A percentile compares a stretch with the other conserved stretches of the same genome.
phyloP scores from a whole-genome alignment of 2,113 vertebrate genomes.

The Siniperca chuatsi region DNA sequence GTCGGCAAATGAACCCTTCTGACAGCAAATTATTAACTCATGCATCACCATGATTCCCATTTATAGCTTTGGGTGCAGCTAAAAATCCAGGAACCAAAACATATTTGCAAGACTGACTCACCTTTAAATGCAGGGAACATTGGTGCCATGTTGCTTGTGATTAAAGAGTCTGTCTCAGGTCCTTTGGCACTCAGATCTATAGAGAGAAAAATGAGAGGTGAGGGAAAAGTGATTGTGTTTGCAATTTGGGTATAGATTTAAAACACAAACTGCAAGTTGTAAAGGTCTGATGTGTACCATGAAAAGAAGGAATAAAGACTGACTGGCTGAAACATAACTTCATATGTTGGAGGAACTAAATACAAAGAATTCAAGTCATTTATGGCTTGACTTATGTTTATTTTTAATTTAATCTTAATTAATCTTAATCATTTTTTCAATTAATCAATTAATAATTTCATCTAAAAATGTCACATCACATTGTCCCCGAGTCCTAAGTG shows the following conservation, averaged over 20 bases:
- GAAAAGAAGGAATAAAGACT: not conserved
- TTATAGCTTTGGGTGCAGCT: not conserved
- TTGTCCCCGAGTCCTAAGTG: not conserved
- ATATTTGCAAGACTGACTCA: slow-evolving; percentile 44
- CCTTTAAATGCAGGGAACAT: slow-evolving; percentile 84
- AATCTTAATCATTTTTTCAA: not conserved
- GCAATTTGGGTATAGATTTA: not conserved
- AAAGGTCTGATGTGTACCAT: not conserved
- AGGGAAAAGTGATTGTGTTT: not conserved
- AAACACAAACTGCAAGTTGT: slow-evolving; percentile 8
- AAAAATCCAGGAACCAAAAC: not conserved
- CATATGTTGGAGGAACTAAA: not conserved
- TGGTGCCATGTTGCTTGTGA: slow-evolving; percentile 84
- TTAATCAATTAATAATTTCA: not conserved
- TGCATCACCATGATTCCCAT: not conserved
- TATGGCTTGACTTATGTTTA: not conserved
- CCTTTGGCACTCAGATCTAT: slow-evolving; percentile 68
- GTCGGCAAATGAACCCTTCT: not conserved
- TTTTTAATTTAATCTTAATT: not conserved
- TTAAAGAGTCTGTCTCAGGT: slow-evolving; percentile 73
- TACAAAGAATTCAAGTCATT: not conserved
- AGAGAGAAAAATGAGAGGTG: slow-evolving; percentile 24
- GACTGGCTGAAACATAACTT: not conserved
- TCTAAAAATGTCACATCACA: not conserved
- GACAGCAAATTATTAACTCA: not conserved